phyloP scores from a whole-genome alignment of 2,888 invertebrate species.

The Agrotis clavis region DNA sequence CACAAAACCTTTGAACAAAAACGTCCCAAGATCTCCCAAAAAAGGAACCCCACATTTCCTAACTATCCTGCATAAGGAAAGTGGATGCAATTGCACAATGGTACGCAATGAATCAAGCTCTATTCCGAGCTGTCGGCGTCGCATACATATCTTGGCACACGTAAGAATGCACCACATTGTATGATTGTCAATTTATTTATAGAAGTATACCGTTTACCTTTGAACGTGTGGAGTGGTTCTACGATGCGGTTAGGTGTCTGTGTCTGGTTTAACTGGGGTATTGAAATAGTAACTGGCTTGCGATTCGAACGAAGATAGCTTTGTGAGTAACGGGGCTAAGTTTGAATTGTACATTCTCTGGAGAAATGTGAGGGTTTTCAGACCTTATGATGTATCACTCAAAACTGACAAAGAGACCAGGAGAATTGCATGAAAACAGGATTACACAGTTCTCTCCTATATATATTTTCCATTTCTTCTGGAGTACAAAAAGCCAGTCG shows the following conservation, averaged over 20 bases:
- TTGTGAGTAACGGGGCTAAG: constrained; percentile 6
- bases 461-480: too few species aligned
- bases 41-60: constrained; percentile 6
- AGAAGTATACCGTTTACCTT: constrained; percentile 58
- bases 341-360: neutral
- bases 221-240: constrained; percentile 25
- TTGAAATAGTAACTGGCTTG: constrained; percentile 20
- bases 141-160: constrained; percentile 68
- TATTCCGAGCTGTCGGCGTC: constrained; percentile 55
- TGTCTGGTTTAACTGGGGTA: constrained; percentile 25
- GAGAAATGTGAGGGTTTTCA: neutral
- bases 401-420: neutral
- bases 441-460: neutral
- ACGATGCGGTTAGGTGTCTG: constrained; percentile 31
- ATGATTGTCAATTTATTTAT: constrained; percentile 65
- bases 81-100: constrained; percentile 49
- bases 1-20: constrained; percentile 18
- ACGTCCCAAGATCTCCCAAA: constrained; percentile 1
- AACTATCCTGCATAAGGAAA: constrained; percentile 50
- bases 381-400: too few species aligned
- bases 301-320: constrained; percentile 2
- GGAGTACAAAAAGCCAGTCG: neutral
- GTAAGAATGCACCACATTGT: constrained; percentile 68
- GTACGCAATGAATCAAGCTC: constrained; percentile 61
- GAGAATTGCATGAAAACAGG: neutral